phyloP scores from a whole-genome alignment of 1,140 invertebrate genomes.

The Heliconius nattereri region DNA sequence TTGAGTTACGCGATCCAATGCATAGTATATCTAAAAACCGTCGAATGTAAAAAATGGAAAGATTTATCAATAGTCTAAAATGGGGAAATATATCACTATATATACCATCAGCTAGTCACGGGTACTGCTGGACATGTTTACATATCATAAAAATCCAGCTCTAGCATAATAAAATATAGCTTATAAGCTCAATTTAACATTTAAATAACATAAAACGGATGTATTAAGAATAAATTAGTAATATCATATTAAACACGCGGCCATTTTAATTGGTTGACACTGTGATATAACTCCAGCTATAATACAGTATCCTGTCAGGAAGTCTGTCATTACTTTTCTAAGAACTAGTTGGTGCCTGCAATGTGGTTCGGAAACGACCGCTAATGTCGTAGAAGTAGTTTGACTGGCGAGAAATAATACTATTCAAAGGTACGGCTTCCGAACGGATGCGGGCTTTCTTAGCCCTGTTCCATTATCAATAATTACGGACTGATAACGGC shows the following conservation, averaged over 20 bases:
- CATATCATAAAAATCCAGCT: too few species aligned
- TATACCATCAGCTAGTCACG: too few species aligned
- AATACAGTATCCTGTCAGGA: constrained; percentile 45
- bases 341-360: constrained; percentile 33
- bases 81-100: too few species aligned
- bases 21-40: too few species aligned
- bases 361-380: constrained; percentile 39
- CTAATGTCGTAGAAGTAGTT: constrained; percentile 32
- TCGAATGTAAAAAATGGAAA: too few species aligned
- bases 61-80: too few species aligned
- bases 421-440: constrained; percentile 52
- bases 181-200: neutral
- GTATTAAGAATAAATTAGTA: constrained; percentile 22
- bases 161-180: neutral
- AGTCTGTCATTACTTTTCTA: constrained; percentile 44
- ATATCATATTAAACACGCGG: constrained; percentile 22
- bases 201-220: constrained; percentile 4
- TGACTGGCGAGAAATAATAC: constrained; percentile 42
- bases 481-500: constrained; percentile 45
- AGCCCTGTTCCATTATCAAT: constrained; percentile 51
- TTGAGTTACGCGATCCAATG: too few species aligned
- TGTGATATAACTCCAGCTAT: constrained; percentile 43
- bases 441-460: constrained; percentile 64
- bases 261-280: constrained; percentile 40
- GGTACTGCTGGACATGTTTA: too few species aligned